Percentiles rank a stretch among this genome's conserved stretches.
Conservation (phyloP, 2,888 invertebrate species). For the Chloroclystis v-ata region DNA sequence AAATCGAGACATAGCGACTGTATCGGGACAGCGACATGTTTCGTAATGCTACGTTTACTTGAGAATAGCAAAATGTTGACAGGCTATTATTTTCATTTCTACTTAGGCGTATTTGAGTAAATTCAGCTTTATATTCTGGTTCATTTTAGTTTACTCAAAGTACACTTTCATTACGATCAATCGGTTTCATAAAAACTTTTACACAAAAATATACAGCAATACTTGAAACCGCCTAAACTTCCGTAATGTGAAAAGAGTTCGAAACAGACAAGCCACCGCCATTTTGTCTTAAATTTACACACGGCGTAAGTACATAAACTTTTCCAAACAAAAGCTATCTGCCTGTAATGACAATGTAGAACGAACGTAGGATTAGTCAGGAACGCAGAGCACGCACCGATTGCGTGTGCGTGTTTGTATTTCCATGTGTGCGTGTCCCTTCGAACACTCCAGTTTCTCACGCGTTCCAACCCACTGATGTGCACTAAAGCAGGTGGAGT, state of each 20-base stretch:
- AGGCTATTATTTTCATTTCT: slow-evolving; percentile 6
- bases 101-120: too few species aligned
- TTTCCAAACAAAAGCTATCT: slow-evolving; percentile 13
- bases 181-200: too few species aligned
- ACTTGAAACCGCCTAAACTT: too few species aligned
- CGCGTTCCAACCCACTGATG: slow-evolving; percentile 37
- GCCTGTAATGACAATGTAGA: slow-evolving; percentile 19
- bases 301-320: not conserved
- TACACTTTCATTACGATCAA: too few species aligned
- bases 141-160: too few species aligned
- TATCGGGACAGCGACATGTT: slow-evolving; percentile 20
- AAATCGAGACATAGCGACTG: slow-evolving; percentile 23
- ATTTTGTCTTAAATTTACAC: not conserved
- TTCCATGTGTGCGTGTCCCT: slow-evolving; percentile 32
- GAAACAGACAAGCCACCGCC: not conserved
- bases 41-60: slow-evolving; percentile 15
- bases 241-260: too few species aligned
- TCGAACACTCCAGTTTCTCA: slow-evolving; percentile 36
- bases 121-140: too few species aligned
- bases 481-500: slow-evolving; percentile 48
- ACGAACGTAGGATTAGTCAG: slow-evolving; percentile 20
- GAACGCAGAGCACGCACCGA: slow-evolving; percentile 16
- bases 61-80: slow-evolving; percentile 7
- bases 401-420: slow-evolving; percentile 13
- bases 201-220: too few species aligned